Base-by-base conservation (phyloP, 2,888 invertebrate genomes). In the Lypha dubia region DNA sequence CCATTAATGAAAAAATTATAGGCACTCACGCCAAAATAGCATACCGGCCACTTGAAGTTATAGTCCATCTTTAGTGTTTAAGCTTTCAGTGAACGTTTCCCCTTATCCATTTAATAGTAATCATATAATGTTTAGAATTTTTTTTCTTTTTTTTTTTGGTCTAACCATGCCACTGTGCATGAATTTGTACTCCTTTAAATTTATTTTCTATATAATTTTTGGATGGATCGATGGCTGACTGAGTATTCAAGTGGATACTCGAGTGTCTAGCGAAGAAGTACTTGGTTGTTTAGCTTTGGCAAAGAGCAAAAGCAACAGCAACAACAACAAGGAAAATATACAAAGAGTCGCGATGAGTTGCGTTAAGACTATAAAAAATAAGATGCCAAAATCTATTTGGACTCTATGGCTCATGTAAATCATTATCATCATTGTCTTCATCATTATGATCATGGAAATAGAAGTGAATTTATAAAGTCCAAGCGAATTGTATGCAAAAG, bases 351-450 rank as follows among this genome's bases (percentile, higher is more conserved):
- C 51, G 65, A 67, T 53, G 49, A 41, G 70, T 58, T 81, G 81
- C 35, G 60, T 74, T 62, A 70, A 56, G 65, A 38, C 71, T 74
- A 62, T 67, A 76, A 80, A 76, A n/a, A 79, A 79, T 63, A 79
- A 74, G 35, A 79, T 76, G 75, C 76, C 67, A 73, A 79, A 76
- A 51, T 65, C 67, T 81, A 81, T 81, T 75, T 75, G 68, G 74
- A 71, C 75, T 70, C 75, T 76, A 65, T 70, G 63, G 75, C 75
- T 82, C 81, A 84, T 80, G 84, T 73, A 80, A 84, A 80, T 84
- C 80, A 76, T 79, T 58, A 79, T 74, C 77, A 41, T 24, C 74
- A 74, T 65, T 24, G 20, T 63, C 79, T 71, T 76, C 79, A 71
- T 79, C 79, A 74, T 73, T 73, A 46, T 44, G 73, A 79, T 65